Evolutionary conservation across 2,888 invertebrate genomes (phyloP).

Genomic region (Melanostoma scalare): DNA sequence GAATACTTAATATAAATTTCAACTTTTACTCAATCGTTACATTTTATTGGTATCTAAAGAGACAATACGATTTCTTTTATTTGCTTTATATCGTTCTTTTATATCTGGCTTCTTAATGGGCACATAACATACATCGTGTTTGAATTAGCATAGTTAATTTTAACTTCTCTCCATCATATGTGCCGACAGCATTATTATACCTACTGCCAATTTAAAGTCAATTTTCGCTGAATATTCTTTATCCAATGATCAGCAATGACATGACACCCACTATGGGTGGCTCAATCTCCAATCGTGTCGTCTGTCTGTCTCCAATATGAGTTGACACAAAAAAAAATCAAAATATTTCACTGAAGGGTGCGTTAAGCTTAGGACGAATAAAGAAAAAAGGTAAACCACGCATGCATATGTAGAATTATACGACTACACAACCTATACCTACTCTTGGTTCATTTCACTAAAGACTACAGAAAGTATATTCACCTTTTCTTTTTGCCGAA

Average conservation of each 20-base stretch:
- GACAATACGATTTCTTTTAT: slow-evolving; percentile 8
- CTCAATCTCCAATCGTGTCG: not conserved
- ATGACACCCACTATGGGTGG: slow-evolving; percentile 10
- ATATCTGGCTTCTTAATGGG: not conserved
- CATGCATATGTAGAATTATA: not conserved
- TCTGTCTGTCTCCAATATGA: not conserved
- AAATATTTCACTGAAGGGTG: not conserved
- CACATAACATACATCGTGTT: slow-evolving; percentile 9
- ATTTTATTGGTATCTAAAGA: slow-evolving; percentile 8
- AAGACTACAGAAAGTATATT: not conserved
- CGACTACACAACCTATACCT: not conserved
- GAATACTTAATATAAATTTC: no score
- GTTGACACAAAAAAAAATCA: not conserved
- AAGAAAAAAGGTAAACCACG: not conserved
- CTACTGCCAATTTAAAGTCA: slow-evolving; percentile 60
- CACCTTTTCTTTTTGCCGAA: slow-evolving; percentile 4
- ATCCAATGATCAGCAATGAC: slow-evolving; percentile 25
- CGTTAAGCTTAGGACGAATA: not conserved
- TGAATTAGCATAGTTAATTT: slow-evolving; percentile 58
- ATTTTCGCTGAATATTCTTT: slow-evolving; percentile 43
- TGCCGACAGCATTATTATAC: slow-evolving; percentile 40
- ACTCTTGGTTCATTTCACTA: not conserved
- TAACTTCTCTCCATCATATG: slow-evolving; percentile 14
- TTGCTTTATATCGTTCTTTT: slow-evolving; percentile 5
- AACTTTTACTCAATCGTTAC: no score